Percentiles rank a stretch among this genome's conserved stretches.
Evolutionary conservation across 2,797 vertebrate species (phyloP).

Genomic region (Carcharodon carcharias): DNA sequence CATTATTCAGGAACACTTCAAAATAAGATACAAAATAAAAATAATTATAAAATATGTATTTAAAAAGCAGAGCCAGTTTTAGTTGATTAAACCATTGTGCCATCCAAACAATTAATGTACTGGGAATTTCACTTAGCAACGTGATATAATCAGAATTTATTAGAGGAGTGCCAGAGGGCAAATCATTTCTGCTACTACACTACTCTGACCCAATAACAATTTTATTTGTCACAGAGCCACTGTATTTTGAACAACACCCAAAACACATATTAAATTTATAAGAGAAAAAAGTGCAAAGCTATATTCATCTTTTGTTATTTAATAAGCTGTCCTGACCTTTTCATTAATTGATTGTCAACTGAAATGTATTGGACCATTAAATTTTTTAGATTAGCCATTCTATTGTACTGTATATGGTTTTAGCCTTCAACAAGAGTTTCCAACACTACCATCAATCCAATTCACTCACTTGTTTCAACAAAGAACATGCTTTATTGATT

Average conservation of each 20-base stretch:
- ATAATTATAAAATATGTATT: slow-evolving; percentile 9
- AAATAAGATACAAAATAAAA: slow-evolving; percentile 28
- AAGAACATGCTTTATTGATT: background rate
- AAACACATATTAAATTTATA: background rate
- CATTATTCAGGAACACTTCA: background rate
- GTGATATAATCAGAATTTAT: slow-evolving; percentile 34
- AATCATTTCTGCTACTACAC: background rate
- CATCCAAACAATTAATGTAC: background rate
- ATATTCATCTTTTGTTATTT: slow-evolving; percentile 29
- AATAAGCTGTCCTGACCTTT: slow-evolving; percentile 31
- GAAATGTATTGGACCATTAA: background rate
- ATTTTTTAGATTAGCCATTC: background rate
- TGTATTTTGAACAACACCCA: background rate
- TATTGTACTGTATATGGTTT: background rate
- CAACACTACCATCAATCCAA: slow-evolving; percentile 18
- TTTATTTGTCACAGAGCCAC: slow-evolving; percentile 24
- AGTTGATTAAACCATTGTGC: background rate
- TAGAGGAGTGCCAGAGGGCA: slow-evolving; percentile 25
- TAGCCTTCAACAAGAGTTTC: background rate
- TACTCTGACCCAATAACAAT: slow-evolving; percentile 6
- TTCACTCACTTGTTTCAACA: background rate
- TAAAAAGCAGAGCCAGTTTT: background rate
- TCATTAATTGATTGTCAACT: slow-evolving; percentile 31
- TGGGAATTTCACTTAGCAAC: background rate
- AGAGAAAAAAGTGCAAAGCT: background rate